Evolutionary conservation across 2,113 vertebrate species (phyloP).

Genomic region (Alethe castanea): DNA sequence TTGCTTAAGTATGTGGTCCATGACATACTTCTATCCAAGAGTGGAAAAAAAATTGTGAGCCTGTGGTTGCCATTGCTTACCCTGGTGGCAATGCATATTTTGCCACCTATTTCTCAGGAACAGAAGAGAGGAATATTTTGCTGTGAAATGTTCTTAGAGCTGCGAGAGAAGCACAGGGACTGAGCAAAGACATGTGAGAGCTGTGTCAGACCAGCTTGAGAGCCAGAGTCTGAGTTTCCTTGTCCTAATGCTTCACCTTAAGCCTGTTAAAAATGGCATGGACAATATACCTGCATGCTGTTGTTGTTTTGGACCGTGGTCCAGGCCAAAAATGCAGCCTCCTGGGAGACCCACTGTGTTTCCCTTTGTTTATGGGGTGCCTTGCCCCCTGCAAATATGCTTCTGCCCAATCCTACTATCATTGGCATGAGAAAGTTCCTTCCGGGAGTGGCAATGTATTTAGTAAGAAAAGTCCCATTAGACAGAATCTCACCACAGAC

Average conservation of each 20-base stretch:
- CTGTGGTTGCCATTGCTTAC: not conserved
- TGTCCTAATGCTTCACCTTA: not conserved
- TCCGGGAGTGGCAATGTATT: not conserved
- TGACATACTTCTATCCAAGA: not conserved
- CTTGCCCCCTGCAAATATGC: not conserved
- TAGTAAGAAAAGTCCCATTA: not conserved
- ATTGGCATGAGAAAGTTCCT: not conserved
- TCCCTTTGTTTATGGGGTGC: not conserved
- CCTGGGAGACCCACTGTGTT: not conserved
- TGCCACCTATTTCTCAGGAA: not conserved
- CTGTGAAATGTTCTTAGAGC: not conserved
- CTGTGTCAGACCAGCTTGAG: not conserved
- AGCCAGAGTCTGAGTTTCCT: not conserved
- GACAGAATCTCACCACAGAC: not conserved
- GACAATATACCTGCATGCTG: not conserved
- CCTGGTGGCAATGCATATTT: rapidly evolving
- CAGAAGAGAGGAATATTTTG: not conserved
- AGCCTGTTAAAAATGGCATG: not conserved
- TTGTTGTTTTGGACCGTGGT: not conserved
- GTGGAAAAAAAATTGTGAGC: not conserved
- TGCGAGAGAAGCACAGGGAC: not conserved
- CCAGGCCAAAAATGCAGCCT: not conserved
- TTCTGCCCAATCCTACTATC: not conserved
- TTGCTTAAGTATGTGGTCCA: not conserved
- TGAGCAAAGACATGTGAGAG: not conserved